A percentile compares a stretch with the other conserved stretches of the same genome.
Conservation (phyloP, 2,888 invertebrate species). For the Morpho deidamia region DNA sequence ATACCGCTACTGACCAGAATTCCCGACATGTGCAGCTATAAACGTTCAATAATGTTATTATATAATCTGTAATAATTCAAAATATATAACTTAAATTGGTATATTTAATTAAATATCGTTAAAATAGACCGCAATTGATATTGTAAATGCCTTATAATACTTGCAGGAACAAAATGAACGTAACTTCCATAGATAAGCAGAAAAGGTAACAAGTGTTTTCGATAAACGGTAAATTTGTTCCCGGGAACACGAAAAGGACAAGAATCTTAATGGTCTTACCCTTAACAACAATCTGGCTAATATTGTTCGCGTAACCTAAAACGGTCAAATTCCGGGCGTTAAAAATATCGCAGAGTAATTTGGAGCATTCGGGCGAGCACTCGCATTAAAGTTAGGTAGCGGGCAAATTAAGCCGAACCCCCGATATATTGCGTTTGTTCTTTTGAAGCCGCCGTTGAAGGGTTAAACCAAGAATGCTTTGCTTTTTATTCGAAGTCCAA, state of each 20-base stretch:
- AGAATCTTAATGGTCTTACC: slow-evolving; percentile 19
- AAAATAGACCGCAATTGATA: too few species aligned
- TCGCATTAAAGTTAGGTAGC: slow-evolving; percentile 70
- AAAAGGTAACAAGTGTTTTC: background rate
- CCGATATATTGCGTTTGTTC: slow-evolving; percentile 78
- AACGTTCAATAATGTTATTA: too few species aligned
- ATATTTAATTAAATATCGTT: too few species aligned
- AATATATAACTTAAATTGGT: too few species aligned
- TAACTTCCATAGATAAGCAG: background rate
- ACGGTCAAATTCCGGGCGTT: slow-evolving; percentile 71
- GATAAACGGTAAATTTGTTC: background rate
- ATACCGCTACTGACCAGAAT: too few species aligned
- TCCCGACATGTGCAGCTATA: too few species aligned
- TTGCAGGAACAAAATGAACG: background rate
- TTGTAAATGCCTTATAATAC: background rate
- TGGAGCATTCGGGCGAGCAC: slow-evolving; percentile 67
- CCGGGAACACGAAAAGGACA: slow-evolving; percentile 2
- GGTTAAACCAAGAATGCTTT: slow-evolving; percentile 79
- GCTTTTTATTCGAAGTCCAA: slow-evolving; percentile 73
- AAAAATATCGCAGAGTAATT: slow-evolving; percentile 77
- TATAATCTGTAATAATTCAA: too few species aligned
- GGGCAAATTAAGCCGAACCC: slow-evolving; percentile 73
- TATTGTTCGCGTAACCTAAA: slow-evolving; percentile 66
- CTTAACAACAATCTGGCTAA: slow-evolving; percentile 45
- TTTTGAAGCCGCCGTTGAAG: slow-evolving; percentile 74